Conservation (phyloP, 2,888 invertebrate species). For the Cordilura impudica region DNA sequence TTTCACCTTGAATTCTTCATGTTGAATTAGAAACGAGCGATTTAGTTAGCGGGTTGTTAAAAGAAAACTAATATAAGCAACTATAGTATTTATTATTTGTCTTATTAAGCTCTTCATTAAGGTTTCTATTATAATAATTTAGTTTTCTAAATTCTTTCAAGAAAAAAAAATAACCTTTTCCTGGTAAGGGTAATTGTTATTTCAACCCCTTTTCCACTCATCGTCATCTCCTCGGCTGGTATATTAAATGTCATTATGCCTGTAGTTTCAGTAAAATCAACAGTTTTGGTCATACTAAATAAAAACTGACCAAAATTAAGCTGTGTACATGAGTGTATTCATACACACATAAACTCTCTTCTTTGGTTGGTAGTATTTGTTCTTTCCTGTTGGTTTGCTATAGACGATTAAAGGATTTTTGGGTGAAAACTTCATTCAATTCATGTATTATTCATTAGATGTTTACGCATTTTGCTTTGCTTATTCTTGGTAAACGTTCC, state of each 20-base stretch:
- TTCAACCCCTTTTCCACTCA: slow-evolving; percentile 43
- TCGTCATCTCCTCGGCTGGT: slow-evolving; percentile 62
- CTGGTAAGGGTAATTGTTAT: slow-evolving; percentile 66
- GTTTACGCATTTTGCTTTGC: slow-evolving; percentile 67
- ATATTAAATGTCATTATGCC: slow-evolving; percentile 58
- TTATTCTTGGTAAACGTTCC: slow-evolving; percentile 20
- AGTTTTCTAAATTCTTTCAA: slow-evolving; percentile 22
- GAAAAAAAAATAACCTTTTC: neutral
- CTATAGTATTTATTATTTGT: too few relatives aligned
- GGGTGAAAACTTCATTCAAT: slow-evolving; percentile 60
- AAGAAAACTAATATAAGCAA: too few relatives aligned
- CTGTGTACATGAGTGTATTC: neutral
- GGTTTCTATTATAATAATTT: slow-evolving; percentile 33
- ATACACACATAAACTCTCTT: neutral
- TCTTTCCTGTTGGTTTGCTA: slow-evolving; percentile 34
- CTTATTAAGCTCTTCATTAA: slow-evolving; percentile 59
- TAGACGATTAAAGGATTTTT: slow-evolving; percentile 63
- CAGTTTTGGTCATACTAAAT: slow-evolving; percentile 32
- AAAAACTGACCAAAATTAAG: slow-evolving; percentile 17
- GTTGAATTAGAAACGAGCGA: too few relatives aligned
- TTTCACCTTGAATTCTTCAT: too few relatives aligned
- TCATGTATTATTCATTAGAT: slow-evolving; percentile 75
- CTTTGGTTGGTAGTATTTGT: neutral
- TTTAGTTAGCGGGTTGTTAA: too few relatives aligned
- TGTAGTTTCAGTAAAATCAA: slow-evolving; percentile 17